Conservation (phyloP, 2,113 vertebrate genomes). For the Lophotis ruficrista region DNA sequence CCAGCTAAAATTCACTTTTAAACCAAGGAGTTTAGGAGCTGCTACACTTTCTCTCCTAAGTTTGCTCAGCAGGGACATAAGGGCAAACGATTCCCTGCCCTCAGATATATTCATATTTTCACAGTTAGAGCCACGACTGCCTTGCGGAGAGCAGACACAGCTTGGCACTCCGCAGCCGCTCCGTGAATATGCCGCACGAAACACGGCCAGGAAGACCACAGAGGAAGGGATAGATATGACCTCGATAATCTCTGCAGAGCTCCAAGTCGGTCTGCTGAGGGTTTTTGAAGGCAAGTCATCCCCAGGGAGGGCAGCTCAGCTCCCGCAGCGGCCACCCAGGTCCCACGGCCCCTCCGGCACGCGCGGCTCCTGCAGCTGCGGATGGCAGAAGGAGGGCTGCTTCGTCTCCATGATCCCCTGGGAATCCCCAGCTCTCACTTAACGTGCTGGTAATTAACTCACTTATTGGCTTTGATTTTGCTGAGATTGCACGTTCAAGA, state of each 20-base stretch:
- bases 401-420: background rate
- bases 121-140: background rate
- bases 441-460: slow-evolving; percentile 70
- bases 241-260: background rate
- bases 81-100: background rate
- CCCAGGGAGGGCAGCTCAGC: background rate
- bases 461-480: slow-evolving; percentile 70
- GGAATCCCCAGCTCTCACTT: slow-evolving; percentile 8
- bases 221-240: background rate
- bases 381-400: background rate
- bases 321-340: fast-evolving
- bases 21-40: background rate
- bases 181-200: fast-evolving
- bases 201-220: background rate
- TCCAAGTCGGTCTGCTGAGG: fast-evolving
- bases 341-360: background rate
- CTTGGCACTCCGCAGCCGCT: background rate
- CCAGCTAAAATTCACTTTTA: background rate
- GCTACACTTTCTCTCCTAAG: background rate
- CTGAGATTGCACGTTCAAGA: slow-evolving; percentile 70
- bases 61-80: background rate
- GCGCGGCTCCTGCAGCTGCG: background rate
- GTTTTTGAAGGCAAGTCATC: fast-evolving
- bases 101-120: fast-evolving
- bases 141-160: background rate